Evolutionary conservation across 2,888 invertebrate genomes (phyloP).

Genomic region (Melikaiella ostensackeni): DNA sequence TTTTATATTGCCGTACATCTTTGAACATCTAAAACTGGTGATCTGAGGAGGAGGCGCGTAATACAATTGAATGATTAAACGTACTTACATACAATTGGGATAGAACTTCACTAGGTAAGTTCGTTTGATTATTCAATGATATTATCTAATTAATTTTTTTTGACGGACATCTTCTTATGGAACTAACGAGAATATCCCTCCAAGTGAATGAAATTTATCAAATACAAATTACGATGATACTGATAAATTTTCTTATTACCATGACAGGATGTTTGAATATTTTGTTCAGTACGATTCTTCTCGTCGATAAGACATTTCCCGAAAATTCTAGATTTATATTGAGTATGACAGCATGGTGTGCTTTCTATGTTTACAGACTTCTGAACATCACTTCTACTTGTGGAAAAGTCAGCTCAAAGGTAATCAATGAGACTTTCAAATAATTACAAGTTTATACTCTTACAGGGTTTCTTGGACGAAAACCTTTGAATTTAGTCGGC

Average conservation of each 20-base stretch:
- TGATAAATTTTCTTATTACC: neutral
- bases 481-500: too few relatives aligned
- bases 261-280: neutral
- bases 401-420: constrained; percentile 7
- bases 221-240: constrained; percentile 4
- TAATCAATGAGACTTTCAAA: neutral
- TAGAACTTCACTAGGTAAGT: too few relatives aligned
- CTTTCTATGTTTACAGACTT: neutral
- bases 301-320: neutral
- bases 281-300: neutral
- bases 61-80: too few relatives aligned
- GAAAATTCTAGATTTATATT: neutral
- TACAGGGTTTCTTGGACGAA: too few relatives aligned
- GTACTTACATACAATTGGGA: too few relatives aligned
- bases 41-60: too few relatives aligned
- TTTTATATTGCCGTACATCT: too few relatives aligned
- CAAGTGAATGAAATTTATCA: neutral
- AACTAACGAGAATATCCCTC: neutral
- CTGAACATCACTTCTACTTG: constrained; percentile 6
- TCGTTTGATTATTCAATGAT: too few relatives aligned
- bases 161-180: neutral
- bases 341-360: neutral
- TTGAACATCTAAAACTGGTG: too few relatives aligned
- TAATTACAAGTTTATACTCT: too few relatives aligned
- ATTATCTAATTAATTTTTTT: too few relatives aligned